These are phyloP conservation scores for Orestias chungarensis DNA, from an alignment of 2,797 vertebrate species.

Conservation along the genomic window DNA sequence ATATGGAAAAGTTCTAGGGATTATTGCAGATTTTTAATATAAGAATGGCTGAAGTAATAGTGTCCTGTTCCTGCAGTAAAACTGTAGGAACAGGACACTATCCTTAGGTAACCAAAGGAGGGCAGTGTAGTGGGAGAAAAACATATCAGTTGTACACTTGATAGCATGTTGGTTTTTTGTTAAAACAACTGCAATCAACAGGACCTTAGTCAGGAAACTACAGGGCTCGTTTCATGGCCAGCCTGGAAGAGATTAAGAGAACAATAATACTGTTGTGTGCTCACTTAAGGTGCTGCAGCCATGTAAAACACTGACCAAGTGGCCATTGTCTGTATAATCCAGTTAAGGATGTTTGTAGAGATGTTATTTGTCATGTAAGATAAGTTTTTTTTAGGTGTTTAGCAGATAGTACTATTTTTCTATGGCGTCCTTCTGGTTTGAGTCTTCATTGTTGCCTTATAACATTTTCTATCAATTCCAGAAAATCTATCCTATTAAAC, in stretches of 20 bases:
- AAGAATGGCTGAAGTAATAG: too few relatives aligned
- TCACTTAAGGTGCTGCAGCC: neutral
- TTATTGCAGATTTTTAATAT: too few relatives aligned
- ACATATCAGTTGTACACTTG: neutral
- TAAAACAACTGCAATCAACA: neutral
- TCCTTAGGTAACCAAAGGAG: neutral
- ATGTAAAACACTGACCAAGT: neutral
- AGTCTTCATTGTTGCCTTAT: neutral
- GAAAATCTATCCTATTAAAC: neutral
- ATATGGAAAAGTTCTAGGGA: too few relatives aligned
- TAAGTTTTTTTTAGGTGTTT: neutral
- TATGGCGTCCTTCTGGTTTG: neutral
- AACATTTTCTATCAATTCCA: neutral
- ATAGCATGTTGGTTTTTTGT: neutral
- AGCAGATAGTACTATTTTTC: neutral
- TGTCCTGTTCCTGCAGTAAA: neutral
- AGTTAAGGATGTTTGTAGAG: neutral
- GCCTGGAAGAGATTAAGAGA: neutral
- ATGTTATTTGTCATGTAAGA: neutral
- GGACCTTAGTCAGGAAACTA: neutral
- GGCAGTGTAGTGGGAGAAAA: neutral
- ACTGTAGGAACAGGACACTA: neutral
- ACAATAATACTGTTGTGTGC: neutral
- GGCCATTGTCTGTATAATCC: neutral
- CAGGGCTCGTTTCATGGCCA: neutral